A percentile compares a stretch with the other conserved stretches of the same genome.
Conservation (phyloP, 1,140 invertebrate genomes). For the Drosophila aff. region DNA sequence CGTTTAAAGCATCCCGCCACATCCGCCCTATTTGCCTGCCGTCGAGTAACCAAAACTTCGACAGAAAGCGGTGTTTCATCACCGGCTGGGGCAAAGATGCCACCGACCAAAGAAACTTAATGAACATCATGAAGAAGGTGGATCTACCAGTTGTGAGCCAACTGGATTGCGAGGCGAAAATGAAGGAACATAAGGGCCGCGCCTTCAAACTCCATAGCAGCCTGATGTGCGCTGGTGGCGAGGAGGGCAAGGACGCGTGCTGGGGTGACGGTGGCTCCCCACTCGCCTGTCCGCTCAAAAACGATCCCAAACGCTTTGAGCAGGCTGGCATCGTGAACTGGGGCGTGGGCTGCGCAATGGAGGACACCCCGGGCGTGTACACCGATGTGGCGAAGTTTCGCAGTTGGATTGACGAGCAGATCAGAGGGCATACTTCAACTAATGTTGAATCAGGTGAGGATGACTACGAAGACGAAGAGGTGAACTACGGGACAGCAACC, state of each 20-base stretch:
- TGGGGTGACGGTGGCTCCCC: constrained; percentile 91
- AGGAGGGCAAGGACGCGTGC: constrained; percentile 89
- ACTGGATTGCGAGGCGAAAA: constrained; percentile 82
- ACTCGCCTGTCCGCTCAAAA: constrained; percentile 87
- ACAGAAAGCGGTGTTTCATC: constrained; percentile 88
- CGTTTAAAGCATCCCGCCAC: constrained; percentile 86
- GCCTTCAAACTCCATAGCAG: constrained; percentile 85
- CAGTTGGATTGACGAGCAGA: no score
- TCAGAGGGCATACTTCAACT: no score
- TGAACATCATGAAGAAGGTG: constrained; percentile 88
- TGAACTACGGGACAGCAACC: no score
- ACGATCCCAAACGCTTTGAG: no score
- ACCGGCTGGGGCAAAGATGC: constrained; percentile 93
- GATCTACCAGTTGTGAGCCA: constrained; percentile 85
- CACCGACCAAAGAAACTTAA: constrained; percentile 87
- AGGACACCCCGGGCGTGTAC: no score
- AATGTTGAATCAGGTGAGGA: no score
- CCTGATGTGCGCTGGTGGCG: constrained; percentile 87
- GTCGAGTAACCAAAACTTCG: constrained; percentile 61
- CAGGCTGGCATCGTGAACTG: no score
- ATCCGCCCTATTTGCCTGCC: constrained; percentile 88
- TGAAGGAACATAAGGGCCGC: constrained; percentile 56
- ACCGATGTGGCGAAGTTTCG: no score
- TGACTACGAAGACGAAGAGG: no score
- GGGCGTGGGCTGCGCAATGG: no score